These are phyloP conservation scores for Amblyraja radiata DNA, from an alignment of 2,797 vertebrate genomes.

Conservation along the genomic window DNA sequence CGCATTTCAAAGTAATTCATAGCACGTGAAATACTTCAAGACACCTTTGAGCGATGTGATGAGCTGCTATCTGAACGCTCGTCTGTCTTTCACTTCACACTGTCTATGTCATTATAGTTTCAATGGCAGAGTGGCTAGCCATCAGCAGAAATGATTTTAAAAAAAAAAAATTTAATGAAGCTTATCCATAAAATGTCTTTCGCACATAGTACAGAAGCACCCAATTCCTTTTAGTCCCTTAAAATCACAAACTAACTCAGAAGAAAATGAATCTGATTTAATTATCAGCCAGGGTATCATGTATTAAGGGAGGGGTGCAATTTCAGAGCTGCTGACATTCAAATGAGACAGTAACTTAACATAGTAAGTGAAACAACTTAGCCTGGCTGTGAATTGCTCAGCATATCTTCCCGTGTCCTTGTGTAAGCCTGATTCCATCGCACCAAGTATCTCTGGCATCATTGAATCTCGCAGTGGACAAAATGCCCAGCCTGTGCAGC, in stretches of 20 bases:
- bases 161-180: not conserved
- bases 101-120: not conserved
- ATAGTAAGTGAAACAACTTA: not conserved
- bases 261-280: not conserved
- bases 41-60: not conserved
- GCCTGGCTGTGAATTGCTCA: not conserved
- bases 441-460: no score
- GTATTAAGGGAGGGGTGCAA: not conserved
- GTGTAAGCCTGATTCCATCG: no score
- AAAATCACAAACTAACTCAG: not conserved
- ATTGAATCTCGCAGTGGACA: no score
- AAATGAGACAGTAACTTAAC: not conserved
- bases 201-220: not conserved
- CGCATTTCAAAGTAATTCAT: slow-evolving; percentile 16
- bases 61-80: not conserved
- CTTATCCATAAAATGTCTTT: not conserved
- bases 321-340: not conserved
- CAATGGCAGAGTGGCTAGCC: not conserved
- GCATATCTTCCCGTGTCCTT: no score
- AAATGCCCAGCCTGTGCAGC: no score
- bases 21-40: not conserved
- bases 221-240: not conserved
- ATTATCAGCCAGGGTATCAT: not conserved
- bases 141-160: not conserved
- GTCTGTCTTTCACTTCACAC: not conserved